Evolutionary conservation across 2,888 invertebrate genomes (phyloP).

Genomic region (Conomelus anceps): DNA sequence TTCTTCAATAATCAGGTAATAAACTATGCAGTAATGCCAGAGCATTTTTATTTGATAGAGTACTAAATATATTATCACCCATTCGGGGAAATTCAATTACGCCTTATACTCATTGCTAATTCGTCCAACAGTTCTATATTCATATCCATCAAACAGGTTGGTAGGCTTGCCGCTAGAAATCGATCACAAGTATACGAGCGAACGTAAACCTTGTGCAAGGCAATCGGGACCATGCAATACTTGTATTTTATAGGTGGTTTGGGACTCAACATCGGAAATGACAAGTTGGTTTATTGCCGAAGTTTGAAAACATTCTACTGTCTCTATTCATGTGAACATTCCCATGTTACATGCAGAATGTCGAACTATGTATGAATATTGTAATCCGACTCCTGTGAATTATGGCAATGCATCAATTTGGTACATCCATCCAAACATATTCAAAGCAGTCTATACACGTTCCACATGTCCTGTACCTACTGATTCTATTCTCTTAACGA

Average conservation of each 20-base stretch:
- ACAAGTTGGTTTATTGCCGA: neutral
- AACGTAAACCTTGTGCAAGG: neutral
- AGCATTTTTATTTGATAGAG: neutral
- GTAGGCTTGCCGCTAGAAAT: neutral
- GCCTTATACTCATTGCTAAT: neutral
- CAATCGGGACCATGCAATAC: neutral
- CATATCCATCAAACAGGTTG: neutral
- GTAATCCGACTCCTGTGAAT: neutral
- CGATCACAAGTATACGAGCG: neutral
- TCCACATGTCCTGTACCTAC: neutral
- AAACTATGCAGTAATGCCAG: neutral
- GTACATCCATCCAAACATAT: neutral
- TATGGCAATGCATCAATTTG: neutral
- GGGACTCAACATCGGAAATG: neutral
- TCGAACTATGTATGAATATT: neutral
- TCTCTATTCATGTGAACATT: neutral
- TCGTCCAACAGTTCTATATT: neutral
- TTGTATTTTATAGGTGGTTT: neutral
- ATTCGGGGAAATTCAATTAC: neutral
- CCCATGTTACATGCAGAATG: neutral
- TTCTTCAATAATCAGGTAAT: neutral
- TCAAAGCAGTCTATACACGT: neutral
- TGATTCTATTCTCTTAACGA: neutral
- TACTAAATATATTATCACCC: neutral
- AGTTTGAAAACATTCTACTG: neutral